phyloP scores from a whole-genome alignment of 2,797 vertebrate species.

The Brachyalestes nurse region DNA sequence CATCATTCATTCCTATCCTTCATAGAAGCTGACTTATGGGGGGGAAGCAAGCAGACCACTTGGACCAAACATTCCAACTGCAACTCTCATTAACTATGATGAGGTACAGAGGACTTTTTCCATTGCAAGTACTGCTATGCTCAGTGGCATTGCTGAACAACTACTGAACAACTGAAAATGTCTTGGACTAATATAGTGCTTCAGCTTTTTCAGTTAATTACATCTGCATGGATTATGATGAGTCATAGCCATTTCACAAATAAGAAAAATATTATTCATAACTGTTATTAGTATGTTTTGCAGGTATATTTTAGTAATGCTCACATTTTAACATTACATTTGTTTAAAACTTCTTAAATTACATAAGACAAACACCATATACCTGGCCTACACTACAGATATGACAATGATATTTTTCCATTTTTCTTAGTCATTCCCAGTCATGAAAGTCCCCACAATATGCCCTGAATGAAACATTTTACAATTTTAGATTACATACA shows the following conservation, averaged over 20 bases:
- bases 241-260: background rate
- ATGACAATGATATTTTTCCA: too few species aligned
- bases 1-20: background rate
- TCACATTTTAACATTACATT: too few species aligned
- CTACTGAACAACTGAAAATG: background rate
- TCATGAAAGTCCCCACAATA: too few species aligned
- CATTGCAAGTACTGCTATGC: background rate
- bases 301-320: too few species aligned
- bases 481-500: too few species aligned
- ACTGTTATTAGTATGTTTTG: background rate
- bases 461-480: too few species aligned
- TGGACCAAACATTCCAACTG: constrained; percentile 78
- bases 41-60: constrained; percentile 79
- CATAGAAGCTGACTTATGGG: constrained; percentile 58
- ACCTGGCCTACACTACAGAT: too few species aligned
- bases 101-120: background rate
- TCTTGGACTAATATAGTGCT: background rate
- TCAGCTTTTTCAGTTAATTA: background rate
- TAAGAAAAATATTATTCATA: background rate
- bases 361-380: too few species aligned
- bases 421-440: too few species aligned
- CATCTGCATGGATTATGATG: background rate
- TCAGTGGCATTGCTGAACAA: too few species aligned
- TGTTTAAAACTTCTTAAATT: too few species aligned
- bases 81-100: constrained; percentile 80